These are phyloP conservation scores for Diplodus sargus DNA, from an alignment of 2,797 vertebrate species.

Conservation along the genomic window DNA sequence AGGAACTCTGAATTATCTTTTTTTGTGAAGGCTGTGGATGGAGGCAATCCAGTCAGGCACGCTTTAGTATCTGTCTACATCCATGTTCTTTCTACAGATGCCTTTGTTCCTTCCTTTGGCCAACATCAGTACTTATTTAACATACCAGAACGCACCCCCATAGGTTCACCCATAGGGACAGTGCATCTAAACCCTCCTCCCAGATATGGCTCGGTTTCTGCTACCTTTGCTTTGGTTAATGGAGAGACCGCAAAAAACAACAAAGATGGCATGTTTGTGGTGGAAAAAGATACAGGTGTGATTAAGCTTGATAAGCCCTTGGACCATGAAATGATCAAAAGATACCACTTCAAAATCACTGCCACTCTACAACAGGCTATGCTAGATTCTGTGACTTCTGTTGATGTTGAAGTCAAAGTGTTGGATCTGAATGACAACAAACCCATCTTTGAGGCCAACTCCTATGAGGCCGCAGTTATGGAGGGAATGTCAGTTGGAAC, in stretches of 20 bases:
- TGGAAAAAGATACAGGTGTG: conserved; percentile 91
- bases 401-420: conserved; percentile 93
- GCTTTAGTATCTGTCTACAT: conserved; percentile 96
- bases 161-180: conserved; percentile 90
- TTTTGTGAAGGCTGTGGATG: conserved; percentile 96
- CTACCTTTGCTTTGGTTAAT: conserved; percentile 87
- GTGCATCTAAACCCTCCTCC: conserved; percentile 83
- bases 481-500: conserved; percentile 94
- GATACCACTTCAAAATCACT: conserved; percentile 92
- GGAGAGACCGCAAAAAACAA: conserved; percentile 93
- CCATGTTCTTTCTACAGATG: conserved; percentile 92
- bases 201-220: conserved; percentile 75
- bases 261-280: conserved; percentile 89
- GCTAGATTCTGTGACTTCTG: conserved; percentile 89
- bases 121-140: conserved; percentile 93
- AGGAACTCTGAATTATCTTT: conserved; percentile 94
- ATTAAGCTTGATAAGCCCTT: conserved; percentile 94
- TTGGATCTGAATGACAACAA: conserved; percentile 97
- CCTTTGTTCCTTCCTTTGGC: conserved; percentile 89
- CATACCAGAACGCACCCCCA: conserved; percentile 89
- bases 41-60: conserved; percentile 92
- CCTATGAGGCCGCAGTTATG: conserved; percentile 91
- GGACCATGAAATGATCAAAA: conserved; percentile 88
- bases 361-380: conserved; percentile 89
- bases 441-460: conserved; percentile 91